phyloP scores from a whole-genome alignment of 1,140 invertebrate species.

The Idris sp. region DNA sequence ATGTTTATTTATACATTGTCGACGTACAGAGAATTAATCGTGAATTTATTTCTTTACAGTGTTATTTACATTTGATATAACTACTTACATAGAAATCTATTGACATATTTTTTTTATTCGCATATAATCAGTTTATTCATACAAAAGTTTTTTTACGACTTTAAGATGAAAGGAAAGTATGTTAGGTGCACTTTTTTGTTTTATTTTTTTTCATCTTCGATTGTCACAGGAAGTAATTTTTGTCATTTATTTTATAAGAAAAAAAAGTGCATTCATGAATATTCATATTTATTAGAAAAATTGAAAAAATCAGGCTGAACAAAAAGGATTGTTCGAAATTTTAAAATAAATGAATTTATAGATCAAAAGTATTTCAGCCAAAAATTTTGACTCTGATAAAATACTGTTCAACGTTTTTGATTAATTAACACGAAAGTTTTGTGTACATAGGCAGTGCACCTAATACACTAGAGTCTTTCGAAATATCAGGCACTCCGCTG shows the following conservation, averaged over 20 bases:
- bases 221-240: constrained; percentile 47
- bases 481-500: constrained; percentile 73
- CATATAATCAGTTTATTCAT: constrained; percentile 60
- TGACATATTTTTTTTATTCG: constrained; percentile 62
- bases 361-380: no score
- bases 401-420: constrained; percentile 5
- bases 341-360: no score
- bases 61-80: constrained; percentile 66
- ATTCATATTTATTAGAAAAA: no score
- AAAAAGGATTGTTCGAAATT: background rate
- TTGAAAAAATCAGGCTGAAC: background rate
- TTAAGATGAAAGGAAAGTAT: constrained; percentile 61
- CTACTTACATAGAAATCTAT: constrained; percentile 67
- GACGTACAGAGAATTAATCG: constrained; percentile 53
- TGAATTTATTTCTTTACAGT: constrained; percentile 63
- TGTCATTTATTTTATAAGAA: background rate
- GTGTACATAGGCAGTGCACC: constrained; percentile 64
- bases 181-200: constrained; percentile 42
- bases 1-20: constrained; percentile 49
- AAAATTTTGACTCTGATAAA: no score
- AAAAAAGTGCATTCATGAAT: no score
- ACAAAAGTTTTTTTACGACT: constrained; percentile 65
- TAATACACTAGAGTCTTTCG: constrained; percentile 64
- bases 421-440: no score
- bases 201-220: constrained; percentile 16